phyloP scores from a whole-genome alignment of 2,888 invertebrate genomes.

The Cheilosia soror region DNA sequence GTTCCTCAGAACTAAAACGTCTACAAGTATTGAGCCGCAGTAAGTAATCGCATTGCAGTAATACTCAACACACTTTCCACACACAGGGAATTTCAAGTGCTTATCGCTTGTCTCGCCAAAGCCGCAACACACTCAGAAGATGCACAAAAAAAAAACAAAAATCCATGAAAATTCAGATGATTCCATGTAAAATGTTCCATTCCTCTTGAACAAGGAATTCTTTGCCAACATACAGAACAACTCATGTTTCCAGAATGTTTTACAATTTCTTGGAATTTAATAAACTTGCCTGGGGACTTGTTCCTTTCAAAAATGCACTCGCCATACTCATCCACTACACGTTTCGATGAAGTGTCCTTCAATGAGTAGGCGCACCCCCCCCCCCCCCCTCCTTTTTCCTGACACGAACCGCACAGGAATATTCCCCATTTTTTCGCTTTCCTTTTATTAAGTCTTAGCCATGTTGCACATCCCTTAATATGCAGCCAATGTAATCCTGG shows the following conservation, averaged over 20 bases:
- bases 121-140: conserved; percentile 64
- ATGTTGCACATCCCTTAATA: conserved; percentile 67
- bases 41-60: conserved; percentile 75
- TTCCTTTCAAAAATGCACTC: conserved; percentile 49
- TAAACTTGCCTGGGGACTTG: conserved; percentile 67
- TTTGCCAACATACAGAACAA: background rate
- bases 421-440: conserved; percentile 15
- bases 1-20: background rate
- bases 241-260: conserved; percentile 63
- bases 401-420: background rate
- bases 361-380: background rate
- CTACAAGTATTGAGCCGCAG: conserved; percentile 53
- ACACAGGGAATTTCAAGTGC: conserved; percentile 7
- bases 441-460: conserved; percentile 48
- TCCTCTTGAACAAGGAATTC: background rate
- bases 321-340: conserved; percentile 36
- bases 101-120: conserved; percentile 63
- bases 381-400: background rate
- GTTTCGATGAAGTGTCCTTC: conserved; percentile 65
- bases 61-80: conserved; percentile 68
- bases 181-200: conserved; percentile 61
- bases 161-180: conserved; percentile 70
- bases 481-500: conserved; percentile 68
- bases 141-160: conserved; percentile 54
- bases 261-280: conserved; percentile 73